phyloP scores from a whole-genome alignment of 1,140 invertebrate species.

The Pachyrhynchus sulphureomaculatus region DNA sequence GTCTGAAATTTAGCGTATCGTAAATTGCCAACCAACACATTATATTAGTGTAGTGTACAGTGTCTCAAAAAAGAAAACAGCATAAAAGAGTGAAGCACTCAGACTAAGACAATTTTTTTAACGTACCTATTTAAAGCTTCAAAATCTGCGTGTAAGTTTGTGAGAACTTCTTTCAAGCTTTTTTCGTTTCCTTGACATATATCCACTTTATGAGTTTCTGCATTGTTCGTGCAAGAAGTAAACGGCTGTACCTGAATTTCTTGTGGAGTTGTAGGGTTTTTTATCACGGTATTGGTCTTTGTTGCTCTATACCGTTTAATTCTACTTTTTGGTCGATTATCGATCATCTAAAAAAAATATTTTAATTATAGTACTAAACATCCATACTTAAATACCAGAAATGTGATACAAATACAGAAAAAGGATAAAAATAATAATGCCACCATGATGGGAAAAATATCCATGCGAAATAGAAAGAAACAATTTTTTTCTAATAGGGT shows the following conservation, averaged over 20 bases:
- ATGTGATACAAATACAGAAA: too few species aligned
- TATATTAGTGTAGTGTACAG: too few species aligned
- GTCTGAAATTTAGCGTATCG: too few species aligned
- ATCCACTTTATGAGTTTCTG: slow-evolving; percentile 7
- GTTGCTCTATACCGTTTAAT: slow-evolving; percentile 3
- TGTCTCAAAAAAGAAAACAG: too few species aligned
- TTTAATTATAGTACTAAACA: too few species aligned
- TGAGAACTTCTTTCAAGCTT: slow-evolving; percentile 50
- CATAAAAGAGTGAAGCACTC: not conserved
- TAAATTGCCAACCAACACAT: too few species aligned
- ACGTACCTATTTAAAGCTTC: slow-evolving; percentile 33
- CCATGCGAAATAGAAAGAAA: too few species aligned
- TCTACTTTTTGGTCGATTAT: slow-evolving; percentile 5
- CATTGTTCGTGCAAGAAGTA: not conserved
- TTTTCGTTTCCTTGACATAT: slow-evolving; percentile 43
- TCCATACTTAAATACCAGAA: too few species aligned
- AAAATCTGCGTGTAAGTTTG: slow-evolving; percentile 55
- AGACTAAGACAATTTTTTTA: too few species aligned
- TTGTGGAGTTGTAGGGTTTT: not conserved
- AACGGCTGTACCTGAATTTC: not conserved
- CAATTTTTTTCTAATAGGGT: too few species aligned
- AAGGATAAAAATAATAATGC: too few species aligned
- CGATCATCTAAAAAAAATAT: not conserved
- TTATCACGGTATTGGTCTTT: not conserved
- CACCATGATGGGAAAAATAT: too few species aligned